Evolutionary conservation across 1,140 invertebrate species (phyloP).

Genomic region (Cotesia vestalis): DNA sequence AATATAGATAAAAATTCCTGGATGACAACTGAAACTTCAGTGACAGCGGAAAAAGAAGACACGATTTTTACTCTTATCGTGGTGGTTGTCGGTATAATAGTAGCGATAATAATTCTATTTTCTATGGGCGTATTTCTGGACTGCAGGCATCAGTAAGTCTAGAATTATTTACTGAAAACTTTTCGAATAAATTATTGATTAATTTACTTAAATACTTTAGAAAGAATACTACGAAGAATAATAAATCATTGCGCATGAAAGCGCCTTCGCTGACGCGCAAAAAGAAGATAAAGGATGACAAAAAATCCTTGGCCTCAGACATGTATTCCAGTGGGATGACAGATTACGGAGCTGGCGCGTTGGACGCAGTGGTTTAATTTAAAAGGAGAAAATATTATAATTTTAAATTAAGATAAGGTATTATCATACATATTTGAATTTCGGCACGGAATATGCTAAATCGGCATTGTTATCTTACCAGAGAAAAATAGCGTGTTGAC

Average conservation of each 20-base stretch:
- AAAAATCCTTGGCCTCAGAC: slow-evolving; percentile 48
- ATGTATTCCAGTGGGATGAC: slow-evolving; percentile 50
- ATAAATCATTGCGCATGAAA: slow-evolving; percentile 47
- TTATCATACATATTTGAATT: background rate
- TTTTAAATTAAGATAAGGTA: background rate
- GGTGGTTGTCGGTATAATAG: slow-evolving; percentile 66
- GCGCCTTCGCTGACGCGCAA: slow-evolving; percentile 44
- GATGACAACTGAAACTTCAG: slow-evolving; percentile 46
- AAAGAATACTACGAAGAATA: slow-evolving; percentile 37
- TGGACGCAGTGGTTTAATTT: slow-evolving; percentile 44
- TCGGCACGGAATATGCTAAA: background rate
- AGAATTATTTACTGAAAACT: background rate
- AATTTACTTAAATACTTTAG: slow-evolving; percentile 36
- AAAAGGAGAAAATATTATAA: background rate
- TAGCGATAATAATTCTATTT: slow-evolving; percentile 68
- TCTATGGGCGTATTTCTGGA: slow-evolving; percentile 70
- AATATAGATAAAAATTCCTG: slow-evolving; percentile 36
- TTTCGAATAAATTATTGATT: slow-evolving; percentile 12
- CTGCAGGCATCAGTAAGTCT: slow-evolving; percentile 65
- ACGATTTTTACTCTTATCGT: slow-evolving; percentile 66
- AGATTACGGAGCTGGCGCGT: slow-evolving; percentile 30
- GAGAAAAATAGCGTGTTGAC: too few relatives aligned
- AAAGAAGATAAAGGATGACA: slow-evolving; percentile 42
- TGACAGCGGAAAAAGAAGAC: slow-evolving; percentile 53
- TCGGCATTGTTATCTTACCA: too few relatives aligned